Evolutionary conservation across 2,888 invertebrate genomes (phyloP), one percentile per base, ranked within the genome.

Genomic region (Lypha dubia): DNA sequence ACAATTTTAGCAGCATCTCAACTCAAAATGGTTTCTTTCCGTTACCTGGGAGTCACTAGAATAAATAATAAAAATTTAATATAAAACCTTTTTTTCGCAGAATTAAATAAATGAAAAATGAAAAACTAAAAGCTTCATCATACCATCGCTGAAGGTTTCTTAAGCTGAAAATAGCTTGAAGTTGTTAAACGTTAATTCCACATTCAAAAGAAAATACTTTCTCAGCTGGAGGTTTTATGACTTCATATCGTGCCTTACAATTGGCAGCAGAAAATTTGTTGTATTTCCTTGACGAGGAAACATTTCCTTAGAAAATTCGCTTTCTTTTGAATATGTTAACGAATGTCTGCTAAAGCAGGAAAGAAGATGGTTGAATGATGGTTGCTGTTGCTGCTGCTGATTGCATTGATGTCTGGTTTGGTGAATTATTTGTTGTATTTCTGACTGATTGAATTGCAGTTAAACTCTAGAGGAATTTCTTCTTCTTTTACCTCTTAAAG

Each of bases 191-290:
- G 41, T 20, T 58, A 58, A 44, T 28, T 17, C 9, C 11, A 38
- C n/a, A 51, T 35, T 35, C 28, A 35, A 49, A 22, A 17, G 49
- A 35, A 28, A 67, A 35, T 22, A 22, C n/a, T 38, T 38, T 20
- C 3, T 6, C 32, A 67, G 35, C 9, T 44, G 8, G 5, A n/a
- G 9, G n/a, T 22, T 63, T n/a, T 17, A 46, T 46, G 28, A 1
- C 28, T 28, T 51, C 68, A 56, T 13, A 41, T 56, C 24, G 17
- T 1, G 3, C 41, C 24, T 70, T 53, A 56, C 11, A 41, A 28
- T 41, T 56, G 70, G 6, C 70, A 41, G 70, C 24, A 53, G 53
- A 70, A 70, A 28, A 70, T 41, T n/a, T n/a, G n/a, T n/a, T 56
- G 0, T 32, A 28, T 28, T 28, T 56, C 24, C 28, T 28, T 56